Percentiles rank a stretch among this genome's conserved stretches.
Evolutionary conservation across 2,797 vertebrate species (phyloP).

Genomic region (Mus spretus): DNA sequence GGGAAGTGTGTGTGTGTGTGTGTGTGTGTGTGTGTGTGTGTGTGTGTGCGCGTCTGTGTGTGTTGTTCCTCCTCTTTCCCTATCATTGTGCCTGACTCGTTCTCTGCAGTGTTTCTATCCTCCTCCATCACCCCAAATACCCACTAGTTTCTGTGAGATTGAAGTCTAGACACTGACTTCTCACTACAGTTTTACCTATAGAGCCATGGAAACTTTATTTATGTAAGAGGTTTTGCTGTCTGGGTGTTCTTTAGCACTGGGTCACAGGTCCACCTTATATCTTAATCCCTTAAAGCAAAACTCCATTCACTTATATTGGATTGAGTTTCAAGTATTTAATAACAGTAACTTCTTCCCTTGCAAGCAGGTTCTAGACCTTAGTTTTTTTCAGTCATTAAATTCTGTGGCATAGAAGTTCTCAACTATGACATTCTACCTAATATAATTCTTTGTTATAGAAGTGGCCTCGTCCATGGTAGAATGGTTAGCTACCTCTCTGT

Average conservation of each 20-base stretch:
- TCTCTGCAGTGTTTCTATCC: not conserved
- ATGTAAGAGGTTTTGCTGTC: not conserved
- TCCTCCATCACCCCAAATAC: not conserved
- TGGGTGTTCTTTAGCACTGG: not conserved
- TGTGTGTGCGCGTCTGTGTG: too few species aligned
- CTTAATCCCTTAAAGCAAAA: not conserved
- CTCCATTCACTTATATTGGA: not conserved
- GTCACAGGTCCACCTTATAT: not conserved
- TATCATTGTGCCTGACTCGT: not conserved
- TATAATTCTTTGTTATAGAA: not conserved
- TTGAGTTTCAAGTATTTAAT: conserved; percentile 4
- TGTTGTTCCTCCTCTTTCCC: not conserved
- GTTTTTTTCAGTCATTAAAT: conserved; percentile 9
- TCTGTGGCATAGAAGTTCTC: not conserved
- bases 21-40: too few species aligned
- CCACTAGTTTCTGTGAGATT: not conserved
- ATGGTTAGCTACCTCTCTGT: not conserved
- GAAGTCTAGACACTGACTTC: not conserved
- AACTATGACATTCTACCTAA: not conserved
- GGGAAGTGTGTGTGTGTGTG: not conserved
- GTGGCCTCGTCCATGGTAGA: not conserved
- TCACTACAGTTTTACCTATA: not conserved
- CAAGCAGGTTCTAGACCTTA: not conserved
- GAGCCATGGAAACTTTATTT: not conserved
- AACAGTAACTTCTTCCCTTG: not conserved